Evolutionary conservation across 2,888 invertebrate species (phyloP).

Genomic region (Scaptomyza polygonia): DNA sequence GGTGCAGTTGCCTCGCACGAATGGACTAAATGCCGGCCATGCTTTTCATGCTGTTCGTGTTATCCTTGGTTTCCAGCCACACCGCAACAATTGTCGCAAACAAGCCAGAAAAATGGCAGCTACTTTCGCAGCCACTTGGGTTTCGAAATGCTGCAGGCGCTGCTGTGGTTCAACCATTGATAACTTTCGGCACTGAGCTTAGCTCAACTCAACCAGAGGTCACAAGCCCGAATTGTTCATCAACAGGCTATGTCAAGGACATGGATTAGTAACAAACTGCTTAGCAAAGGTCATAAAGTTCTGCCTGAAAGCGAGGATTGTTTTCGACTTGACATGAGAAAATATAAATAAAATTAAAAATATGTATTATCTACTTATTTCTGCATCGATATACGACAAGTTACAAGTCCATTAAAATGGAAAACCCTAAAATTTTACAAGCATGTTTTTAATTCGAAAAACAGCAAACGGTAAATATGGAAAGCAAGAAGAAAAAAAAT

Average conservation of each 20-base stretch:
- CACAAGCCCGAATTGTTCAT: background rate
- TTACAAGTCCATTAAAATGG: slow-evolving; percentile 52
- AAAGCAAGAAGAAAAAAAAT: slow-evolving; percentile 5
- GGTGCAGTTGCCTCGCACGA: slow-evolving; percentile 63
- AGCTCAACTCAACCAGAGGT: background rate
- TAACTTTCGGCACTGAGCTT: slow-evolving; percentile 5
- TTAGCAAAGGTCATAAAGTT: background rate
- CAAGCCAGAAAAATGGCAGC: slow-evolving; percentile 73
- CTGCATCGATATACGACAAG: slow-evolving; percentile 20
- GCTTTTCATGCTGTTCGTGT: slow-evolving; percentile 59
- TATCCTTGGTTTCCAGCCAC: slow-evolving; percentile 31
- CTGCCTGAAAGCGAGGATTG: too few species aligned
- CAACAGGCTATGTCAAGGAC: background rate
- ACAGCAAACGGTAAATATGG: slow-evolving; percentile 10
- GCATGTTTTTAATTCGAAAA: too few species aligned
- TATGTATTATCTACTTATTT: too few species aligned
- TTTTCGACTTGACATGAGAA: too few species aligned
- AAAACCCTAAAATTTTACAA: slow-evolving; percentile 50
- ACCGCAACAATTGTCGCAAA: slow-evolving; percentile 71
- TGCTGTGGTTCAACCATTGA: slow-evolving; percentile 25
- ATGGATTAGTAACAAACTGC: background rate
- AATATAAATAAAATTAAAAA: too few species aligned
- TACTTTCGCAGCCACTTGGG: slow-evolving; percentile 37
- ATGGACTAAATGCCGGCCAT: slow-evolving; percentile 63
- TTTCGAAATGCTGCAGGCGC: slow-evolving; percentile 22